Evolutionary conservation across 1,140 invertebrate species (phyloP).

Genomic region (Danaus plexippus): DNA sequence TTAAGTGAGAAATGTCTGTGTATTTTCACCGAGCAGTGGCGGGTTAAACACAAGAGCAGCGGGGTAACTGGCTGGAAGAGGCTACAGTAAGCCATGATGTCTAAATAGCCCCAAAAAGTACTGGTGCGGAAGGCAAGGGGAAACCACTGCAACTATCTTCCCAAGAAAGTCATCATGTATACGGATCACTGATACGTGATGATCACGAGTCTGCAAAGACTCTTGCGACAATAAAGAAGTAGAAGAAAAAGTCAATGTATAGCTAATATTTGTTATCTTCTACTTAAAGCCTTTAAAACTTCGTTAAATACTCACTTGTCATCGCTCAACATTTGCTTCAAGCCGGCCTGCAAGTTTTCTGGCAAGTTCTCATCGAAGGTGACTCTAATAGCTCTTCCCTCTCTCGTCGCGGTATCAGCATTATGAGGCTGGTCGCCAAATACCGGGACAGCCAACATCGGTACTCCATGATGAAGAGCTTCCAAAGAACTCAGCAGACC

Average conservation of each 20-base stretch:
- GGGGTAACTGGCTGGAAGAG: no score
- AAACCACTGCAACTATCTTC: no score
- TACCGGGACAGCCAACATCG: constrained; percentile 76
- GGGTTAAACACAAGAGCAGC: no score
- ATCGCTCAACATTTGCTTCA: constrained; percentile 29
- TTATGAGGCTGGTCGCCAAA: constrained; percentile 69
- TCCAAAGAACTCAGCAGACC: constrained; percentile 76
- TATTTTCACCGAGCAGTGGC: no score
- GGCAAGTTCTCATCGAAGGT: constrained; percentile 18
- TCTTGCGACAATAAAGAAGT: no score
- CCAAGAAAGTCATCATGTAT: no score
- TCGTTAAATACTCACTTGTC: constrained; percentile 22
- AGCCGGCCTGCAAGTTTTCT: constrained; percentile 10
- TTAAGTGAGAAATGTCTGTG: background rate
- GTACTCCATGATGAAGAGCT: constrained; percentile 72
- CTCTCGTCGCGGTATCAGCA: constrained; percentile 13
- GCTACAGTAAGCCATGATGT: no score
- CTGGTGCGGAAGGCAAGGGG: no score
- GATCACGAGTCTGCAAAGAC: no score
- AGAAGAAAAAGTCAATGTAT: no score
- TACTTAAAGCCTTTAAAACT: constrained; percentile 1
- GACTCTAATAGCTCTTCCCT: constrained; percentile 25
- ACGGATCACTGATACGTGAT: no score
- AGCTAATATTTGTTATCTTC: background rate
- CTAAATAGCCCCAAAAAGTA: no score